phyloP scores from a whole-genome alignment of 2,888 invertebrate species.

The Laspeyria flexula region DNA sequence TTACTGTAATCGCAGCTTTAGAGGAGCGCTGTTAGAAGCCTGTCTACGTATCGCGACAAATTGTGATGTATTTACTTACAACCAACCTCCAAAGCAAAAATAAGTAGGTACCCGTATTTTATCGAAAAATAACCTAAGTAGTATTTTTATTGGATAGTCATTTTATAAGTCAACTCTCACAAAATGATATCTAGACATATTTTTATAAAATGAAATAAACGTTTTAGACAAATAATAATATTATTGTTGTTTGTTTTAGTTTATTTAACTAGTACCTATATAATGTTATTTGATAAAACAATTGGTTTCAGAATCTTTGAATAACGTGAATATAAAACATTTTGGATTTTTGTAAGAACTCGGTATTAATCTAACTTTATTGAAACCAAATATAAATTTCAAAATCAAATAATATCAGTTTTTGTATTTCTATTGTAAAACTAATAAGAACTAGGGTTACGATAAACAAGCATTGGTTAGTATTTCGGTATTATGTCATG shows the following conservation, averaged over 20 bases:
- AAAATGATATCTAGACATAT: background rate
- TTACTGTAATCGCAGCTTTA: background rate
- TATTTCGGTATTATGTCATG: too few relatives aligned
- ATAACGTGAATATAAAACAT: too few relatives aligned
- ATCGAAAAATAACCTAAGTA: background rate
- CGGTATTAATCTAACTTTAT: too few relatives aligned
- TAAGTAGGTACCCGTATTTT: background rate
- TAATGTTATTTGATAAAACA: too few relatives aligned
- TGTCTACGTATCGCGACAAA: slow-evolving; percentile 1
- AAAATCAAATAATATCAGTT: too few relatives aligned
- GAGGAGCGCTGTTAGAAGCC: slow-evolving; percentile 13
- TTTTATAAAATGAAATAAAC: background rate
- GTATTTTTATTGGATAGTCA: background rate
- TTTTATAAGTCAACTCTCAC: background rate
- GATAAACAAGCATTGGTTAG: too few relatives aligned
- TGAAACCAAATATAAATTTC: too few relatives aligned
- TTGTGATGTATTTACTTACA: background rate
- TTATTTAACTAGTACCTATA: too few relatives aligned
- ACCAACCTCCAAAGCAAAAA: background rate
- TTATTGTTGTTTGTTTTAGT: background rate
- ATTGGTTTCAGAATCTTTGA: too few relatives aligned
- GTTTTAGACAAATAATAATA: background rate
- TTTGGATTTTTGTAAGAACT: too few relatives aligned
- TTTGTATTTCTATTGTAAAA: too few relatives aligned
- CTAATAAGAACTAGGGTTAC: too few relatives aligned